Percentiles rank a stretch among this genome's conserved stretches.
Conservation (phyloP, 1,140 invertebrate genomes). For the Lineus longissimus region DNA sequence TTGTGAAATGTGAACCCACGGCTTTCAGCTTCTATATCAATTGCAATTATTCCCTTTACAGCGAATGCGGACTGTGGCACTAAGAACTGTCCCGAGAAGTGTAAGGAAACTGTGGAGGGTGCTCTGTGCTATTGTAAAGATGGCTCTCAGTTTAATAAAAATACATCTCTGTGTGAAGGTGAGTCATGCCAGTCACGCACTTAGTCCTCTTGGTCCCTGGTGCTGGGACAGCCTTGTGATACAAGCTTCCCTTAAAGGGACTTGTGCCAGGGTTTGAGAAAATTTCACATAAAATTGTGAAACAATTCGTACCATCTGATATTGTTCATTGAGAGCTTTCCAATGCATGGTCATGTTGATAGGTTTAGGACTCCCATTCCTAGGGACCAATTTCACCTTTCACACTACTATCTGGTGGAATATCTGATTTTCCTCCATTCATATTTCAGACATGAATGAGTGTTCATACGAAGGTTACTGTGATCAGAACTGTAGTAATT, state of each 20-base stretch:
- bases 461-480: slow-evolving; percentile 54
- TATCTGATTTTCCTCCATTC: no score
- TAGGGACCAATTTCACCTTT: no score
- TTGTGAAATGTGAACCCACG: not conserved
- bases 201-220: no score
- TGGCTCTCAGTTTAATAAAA: slow-evolving; percentile 13
- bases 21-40: slow-evolving; percentile 10
- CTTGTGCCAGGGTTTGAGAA: no score
- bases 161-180: slow-evolving; percentile 16
- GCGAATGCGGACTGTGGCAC: slow-evolving; percentile 51
- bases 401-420: no score
- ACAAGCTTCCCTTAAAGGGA: no score
- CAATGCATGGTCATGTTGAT: no score
- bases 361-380: no score
- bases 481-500: slow-evolving; percentile 32
- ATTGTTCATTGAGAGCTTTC: no score
- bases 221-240: no score
- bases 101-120: slow-evolving; percentile 29
- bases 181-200: slow-evolving; percentile 7
- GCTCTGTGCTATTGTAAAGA: slow-evolving; percentile 28
- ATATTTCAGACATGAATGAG: slow-evolving; percentile 66
- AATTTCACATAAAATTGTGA: no score
- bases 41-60: slow-evolving; percentile 11
- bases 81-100: slow-evolving; percentile 59
- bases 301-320: no score